These are phyloP conservation scores for Hirtodrosophila confusa DNA, from an alignment of 2,888 invertebrate species.

Conservation along the genomic window DNA sequence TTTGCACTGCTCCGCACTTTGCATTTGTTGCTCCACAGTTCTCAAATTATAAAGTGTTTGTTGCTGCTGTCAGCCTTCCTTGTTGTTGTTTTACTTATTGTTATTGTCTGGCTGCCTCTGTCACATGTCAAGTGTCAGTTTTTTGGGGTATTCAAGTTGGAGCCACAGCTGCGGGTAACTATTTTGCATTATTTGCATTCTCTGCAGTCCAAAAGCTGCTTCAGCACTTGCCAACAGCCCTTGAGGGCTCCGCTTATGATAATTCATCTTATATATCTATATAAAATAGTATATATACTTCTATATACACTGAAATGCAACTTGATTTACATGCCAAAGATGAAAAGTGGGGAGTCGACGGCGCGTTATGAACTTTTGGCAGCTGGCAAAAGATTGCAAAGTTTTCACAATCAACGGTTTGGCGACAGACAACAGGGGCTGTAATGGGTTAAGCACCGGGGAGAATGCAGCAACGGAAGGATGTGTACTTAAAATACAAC, in stretches of 20 bases:
- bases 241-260: constrained; percentile 61
- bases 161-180: constrained; percentile 60
- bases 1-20: constrained; percentile 1
- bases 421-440: constrained; percentile 6
- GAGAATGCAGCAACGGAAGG: constrained; percentile 3
- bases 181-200: constrained; percentile 61
- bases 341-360: constrained; percentile 8
- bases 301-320: constrained; percentile 11
- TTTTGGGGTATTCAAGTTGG: constrained; percentile 26
- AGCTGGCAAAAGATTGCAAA: constrained; percentile 45
- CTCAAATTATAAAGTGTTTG: constrained; percentile 35
- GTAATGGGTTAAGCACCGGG: constrained; percentile 14
- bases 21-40: neutral
- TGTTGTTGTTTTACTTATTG: constrained; percentile 19
- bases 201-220: constrained; percentile 26
- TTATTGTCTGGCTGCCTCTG: constrained; percentile 68
- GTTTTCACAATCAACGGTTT: constrained; percentile 8
- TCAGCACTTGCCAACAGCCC: constrained; percentile 47
- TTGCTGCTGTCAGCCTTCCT: constrained; percentile 21
- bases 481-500: too few species aligned
- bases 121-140: constrained; percentile 72
- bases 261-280: constrained; percentile 42
- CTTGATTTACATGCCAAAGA: constrained; percentile 52
- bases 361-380: constrained; percentile 45
- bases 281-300: constrained; percentile 14